Conservation (phyloP, 2,113 vertebrate genomes). For the Istiophorus platypterus region DNA sequence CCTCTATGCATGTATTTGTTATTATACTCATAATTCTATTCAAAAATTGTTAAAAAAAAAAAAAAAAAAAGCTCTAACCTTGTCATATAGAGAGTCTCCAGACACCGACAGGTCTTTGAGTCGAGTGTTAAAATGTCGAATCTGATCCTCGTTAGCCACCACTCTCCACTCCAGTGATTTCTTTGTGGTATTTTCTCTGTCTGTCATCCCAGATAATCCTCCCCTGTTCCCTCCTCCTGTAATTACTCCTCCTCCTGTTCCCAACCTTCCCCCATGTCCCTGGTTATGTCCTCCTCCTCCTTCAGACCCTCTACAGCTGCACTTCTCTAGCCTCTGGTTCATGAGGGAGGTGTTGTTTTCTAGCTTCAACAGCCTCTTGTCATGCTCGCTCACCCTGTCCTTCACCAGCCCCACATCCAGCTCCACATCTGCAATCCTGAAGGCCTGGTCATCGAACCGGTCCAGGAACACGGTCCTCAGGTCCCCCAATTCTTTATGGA, state of each 20-base stretch:
- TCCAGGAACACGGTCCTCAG: conserved; percentile 74
- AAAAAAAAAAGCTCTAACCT: conserved; percentile 63
- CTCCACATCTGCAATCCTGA: conserved; percentile 80
- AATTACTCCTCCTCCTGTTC: conserved; percentile 48
- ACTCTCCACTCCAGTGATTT: conserved; percentile 87
- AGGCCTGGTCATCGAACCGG: conserved; percentile 81
- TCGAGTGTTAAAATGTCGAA: conserved; percentile 83
- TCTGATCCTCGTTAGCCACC: conserved; percentile 85
- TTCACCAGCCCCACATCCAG: conserved; percentile 80
- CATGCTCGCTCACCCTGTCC: conserved; percentile 65
- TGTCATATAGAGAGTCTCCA: conserved; percentile 81
- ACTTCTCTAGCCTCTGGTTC: conserved; percentile 74
- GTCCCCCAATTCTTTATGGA: conserved; percentile 76
- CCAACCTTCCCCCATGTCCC: background rate
- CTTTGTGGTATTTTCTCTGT: conserved; percentile 69
- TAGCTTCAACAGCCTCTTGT: conserved; percentile 65
- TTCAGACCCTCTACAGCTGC: conserved; percentile 48
- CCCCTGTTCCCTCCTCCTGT: conserved; percentile 7
- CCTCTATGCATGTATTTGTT: background rate
- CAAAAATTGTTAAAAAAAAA: no score
- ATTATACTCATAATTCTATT: background rate
- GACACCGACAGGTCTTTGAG: conserved; percentile 86
- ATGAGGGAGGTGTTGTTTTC: conserved; percentile 75
- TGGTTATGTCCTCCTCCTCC: background rate
- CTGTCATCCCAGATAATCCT: background rate